phyloP scores from a whole-genome alignment of 53 echinoderm and acorn worm genomes.

The Echinarachnius parma region DNA sequence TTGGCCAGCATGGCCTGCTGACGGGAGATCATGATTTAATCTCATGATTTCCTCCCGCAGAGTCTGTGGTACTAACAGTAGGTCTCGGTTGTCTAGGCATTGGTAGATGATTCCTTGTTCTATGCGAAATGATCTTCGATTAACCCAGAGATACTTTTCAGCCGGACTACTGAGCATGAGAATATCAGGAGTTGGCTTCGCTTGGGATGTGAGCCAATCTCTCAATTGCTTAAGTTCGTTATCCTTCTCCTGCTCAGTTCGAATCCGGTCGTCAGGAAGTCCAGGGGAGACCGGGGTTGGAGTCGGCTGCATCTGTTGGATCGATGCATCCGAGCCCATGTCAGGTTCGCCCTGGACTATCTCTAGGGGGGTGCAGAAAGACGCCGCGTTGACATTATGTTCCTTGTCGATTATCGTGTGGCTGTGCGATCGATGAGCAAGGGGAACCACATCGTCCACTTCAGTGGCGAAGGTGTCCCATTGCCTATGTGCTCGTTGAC shows the following conservation, averaged over 20 bases:
- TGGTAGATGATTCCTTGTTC: constrained; percentile 36
- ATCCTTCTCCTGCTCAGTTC: constrained; percentile 26
- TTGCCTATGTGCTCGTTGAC: constrained; percentile 38
- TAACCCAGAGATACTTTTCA: constrained; percentile 50
- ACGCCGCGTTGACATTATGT: no score
- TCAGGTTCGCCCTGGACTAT: no score
- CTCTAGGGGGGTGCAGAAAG: no score
- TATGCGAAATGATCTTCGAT: constrained; percentile 28
- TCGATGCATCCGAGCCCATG: no score
- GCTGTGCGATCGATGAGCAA: no score
- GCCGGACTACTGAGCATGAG: constrained; percentile 31
- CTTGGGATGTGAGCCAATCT: constrained; percentile 15
- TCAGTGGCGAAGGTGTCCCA: constrained; percentile 38
- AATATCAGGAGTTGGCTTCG: constrained; percentile 28
- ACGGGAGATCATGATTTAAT: constrained; percentile 60
- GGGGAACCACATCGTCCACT: constrained; percentile 52
- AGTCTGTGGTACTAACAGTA: constrained; percentile 36
- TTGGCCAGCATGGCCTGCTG: constrained; percentile 56
- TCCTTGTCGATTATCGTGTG: no score
- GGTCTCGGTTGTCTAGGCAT: background rate
- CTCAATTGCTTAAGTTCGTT: background rate
- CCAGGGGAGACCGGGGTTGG: no score
- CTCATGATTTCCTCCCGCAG: constrained; percentile 30
- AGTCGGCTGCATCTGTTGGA: no score
- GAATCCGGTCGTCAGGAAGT: no score